phyloP scores from a whole-genome alignment of 1,140 invertebrate species.

The Melanaphis sacchari region DNA sequence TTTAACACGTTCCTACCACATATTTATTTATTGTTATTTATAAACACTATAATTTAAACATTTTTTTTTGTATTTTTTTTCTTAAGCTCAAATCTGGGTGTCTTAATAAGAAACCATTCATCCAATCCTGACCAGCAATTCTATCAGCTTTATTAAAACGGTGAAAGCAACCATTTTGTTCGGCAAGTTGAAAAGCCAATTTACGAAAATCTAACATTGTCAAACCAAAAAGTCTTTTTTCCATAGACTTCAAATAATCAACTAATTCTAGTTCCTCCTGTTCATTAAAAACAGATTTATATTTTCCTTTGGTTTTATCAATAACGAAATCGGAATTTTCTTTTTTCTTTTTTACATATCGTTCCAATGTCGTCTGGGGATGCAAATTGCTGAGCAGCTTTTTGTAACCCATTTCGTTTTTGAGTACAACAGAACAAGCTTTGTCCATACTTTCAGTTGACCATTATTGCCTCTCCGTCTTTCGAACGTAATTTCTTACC shows the following conservation, averaged over 20 bases:
- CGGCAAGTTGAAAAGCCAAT: conserved; percentile 48
- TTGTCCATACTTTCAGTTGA: background rate
- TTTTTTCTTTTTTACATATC: conserved; percentile 42
- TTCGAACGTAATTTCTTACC: background rate
- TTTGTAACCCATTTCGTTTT: conserved; percentile 35
- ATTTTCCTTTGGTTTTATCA: background rate
- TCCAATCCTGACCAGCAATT: conserved; percentile 60
- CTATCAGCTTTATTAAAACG: conserved; percentile 58
- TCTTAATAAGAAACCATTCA: conserved; percentile 60
- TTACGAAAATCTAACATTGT: conserved; percentile 29
- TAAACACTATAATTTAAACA: no score
- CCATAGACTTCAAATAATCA: conserved; percentile 12
- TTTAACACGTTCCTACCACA: no score
- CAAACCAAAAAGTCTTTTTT: conserved; percentile 43
- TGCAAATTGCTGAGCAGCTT: conserved; percentile 37
- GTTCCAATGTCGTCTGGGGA: conserved; percentile 15
- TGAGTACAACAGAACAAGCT: background rate
- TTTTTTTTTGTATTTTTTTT: no score
- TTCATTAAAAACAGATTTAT: conserved; percentile 22
- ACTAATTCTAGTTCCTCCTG: conserved; percentile 4
- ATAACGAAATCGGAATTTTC: background rate
- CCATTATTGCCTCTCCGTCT: conserved; percentile 4
- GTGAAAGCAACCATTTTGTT: conserved; percentile 12
- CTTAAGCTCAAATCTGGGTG: conserved; percentile 59
- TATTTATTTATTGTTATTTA: no score